Evolutionary conservation across 2,888 invertebrate species (phyloP).

Genomic region (Trichopoda pennipes): DNA sequence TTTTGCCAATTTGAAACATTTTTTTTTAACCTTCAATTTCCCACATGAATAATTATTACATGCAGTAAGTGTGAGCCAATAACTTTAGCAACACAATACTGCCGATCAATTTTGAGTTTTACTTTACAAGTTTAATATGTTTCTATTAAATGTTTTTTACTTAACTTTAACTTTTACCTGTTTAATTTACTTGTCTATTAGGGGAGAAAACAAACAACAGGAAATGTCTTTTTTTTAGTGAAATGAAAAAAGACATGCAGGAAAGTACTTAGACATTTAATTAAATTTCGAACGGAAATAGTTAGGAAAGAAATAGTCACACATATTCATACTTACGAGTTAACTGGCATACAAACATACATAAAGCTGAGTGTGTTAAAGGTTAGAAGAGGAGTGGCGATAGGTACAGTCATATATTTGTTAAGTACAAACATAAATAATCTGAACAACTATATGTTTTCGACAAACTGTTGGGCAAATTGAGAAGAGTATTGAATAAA

Average conservation of each 20-base stretch:
- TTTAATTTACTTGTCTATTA: background rate
- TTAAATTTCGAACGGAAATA: slow-evolving; percentile 66
- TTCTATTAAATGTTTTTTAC: slow-evolving; percentile 3
- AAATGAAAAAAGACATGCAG: slow-evolving; percentile 52
- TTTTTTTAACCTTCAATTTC: too few relatives aligned
- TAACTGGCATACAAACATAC: background rate
- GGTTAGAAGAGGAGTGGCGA: too few relatives aligned
- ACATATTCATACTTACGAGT: background rate
- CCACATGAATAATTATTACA: too few relatives aligned
- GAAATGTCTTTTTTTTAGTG: slow-evolving; percentile 46
- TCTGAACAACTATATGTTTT: background rate
- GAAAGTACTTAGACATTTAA: slow-evolving; percentile 63
- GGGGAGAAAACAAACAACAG: slow-evolving; percentile 45
- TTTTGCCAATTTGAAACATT: too few relatives aligned
- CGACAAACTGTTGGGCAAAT: background rate
- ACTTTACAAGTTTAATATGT: slow-evolving; percentile 45
- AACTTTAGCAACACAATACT: slow-evolving; percentile 24
- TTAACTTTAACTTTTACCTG: background rate
- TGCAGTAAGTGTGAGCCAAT: slow-evolving; percentile 15
- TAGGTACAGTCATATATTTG: background rate
- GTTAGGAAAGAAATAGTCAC: slow-evolving; percentile 51
- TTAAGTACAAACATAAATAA: background rate
- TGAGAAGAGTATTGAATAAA: background rate
- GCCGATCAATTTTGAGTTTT: slow-evolving; percentile 38
- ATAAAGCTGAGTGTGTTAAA: background rate